Base-by-base conservation (phyloP, 2,888 invertebrate species). In the Venusia cambrica region DNA sequence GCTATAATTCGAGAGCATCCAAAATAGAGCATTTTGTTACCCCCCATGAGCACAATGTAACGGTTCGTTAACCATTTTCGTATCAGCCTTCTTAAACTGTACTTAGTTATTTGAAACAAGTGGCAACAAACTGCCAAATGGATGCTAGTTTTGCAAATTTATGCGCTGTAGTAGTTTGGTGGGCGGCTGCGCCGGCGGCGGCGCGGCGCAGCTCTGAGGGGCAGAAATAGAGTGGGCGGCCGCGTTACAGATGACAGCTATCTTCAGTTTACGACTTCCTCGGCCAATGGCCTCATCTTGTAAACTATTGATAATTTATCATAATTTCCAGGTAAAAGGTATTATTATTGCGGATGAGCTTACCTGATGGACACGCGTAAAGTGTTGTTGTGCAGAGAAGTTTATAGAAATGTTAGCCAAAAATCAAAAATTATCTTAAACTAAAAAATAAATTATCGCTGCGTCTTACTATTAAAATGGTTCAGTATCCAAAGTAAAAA, bases 201-300 rank as follows among this genome's bases (percentile, higher is more conserved):
- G n/a, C n/a, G n/a, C n/a, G n/a, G 71, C 68, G 66, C 70, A 61
- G 45, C 62, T 59, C 66, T 67, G 64, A 67, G 58, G 62, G 60
- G 75, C 85, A 84, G 80, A 84, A 87, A 87, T 87, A 87, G 85
- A 76, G 79, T 78, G 77, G 85, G 85, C 85, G 85, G 75, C 70
- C 64, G 56, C 72, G 73, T 76, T 72, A 73, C 79, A 79, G 72
- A 76, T 71, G 83, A 84, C 81, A 78, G 80, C 81, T 75, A 75
- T 73, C 75, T 73, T 59, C 62, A 62, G 66, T 81, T 87, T 87
- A 87, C 74, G 79, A 87, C 85, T 87, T 87, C 85, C 85, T 79
- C 83, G 79, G 85, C 83, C 83, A 83, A 79, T 75, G 81, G 75
- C 80, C 81, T 77, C 64, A 48, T 46, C 44, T 48, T 30, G 52